These are phyloP conservation scores for Galeopsomyia nigrocyanea DNA, from an alignment of 2,888 invertebrate species.

Conservation along the genomic window DNA sequence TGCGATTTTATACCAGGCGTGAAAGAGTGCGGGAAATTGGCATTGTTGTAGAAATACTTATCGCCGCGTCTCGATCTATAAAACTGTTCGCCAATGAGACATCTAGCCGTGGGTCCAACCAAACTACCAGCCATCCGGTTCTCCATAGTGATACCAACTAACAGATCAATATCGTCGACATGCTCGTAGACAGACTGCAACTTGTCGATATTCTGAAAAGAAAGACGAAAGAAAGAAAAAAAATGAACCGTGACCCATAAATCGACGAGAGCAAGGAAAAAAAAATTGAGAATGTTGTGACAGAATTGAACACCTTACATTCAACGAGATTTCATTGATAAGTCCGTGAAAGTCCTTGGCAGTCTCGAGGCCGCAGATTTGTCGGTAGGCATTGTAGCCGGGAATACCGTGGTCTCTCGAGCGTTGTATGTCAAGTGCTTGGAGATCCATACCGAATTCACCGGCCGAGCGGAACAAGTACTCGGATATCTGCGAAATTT, in stretches of 20 bases:
- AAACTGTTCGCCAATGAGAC: slow-evolving; percentile 72
- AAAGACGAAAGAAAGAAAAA: background rate
- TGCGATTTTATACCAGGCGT: slow-evolving; percentile 55
- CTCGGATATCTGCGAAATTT: slow-evolving; percentile 61
- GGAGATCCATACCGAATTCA: slow-evolving; percentile 73
- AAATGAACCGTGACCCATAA: background rate
- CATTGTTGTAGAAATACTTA: slow-evolving; percentile 70
- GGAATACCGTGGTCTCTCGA: slow-evolving; percentile 77
- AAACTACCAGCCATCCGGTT: slow-evolving; percentile 68
- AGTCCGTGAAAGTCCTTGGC: slow-evolving; percentile 65
- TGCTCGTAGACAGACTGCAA: slow-evolving; percentile 63
- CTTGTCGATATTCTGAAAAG: slow-evolving; percentile 62
- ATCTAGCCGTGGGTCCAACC: slow-evolving; percentile 72
- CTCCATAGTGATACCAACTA: slow-evolving; percentile 71
- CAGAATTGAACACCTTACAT: slow-evolving; percentile 54
- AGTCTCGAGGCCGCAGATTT: slow-evolving; percentile 63
- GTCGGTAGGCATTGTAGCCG: slow-evolving; percentile 76
- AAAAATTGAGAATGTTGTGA: background rate
- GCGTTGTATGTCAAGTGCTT: slow-evolving; percentile 76
- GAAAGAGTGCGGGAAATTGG: slow-evolving; percentile 59
- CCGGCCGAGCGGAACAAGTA: slow-evolving; percentile 62
- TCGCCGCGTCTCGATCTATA: slow-evolving; percentile 71
- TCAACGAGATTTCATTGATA: slow-evolving; percentile 60
- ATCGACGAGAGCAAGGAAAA: slow-evolving; percentile 1
- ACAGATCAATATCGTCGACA: slow-evolving; percentile 72